A percentile compares a stretch with the other conserved stretches of the same genome.
phyloP scores from a whole-genome alignment of 2,888 invertebrate genomes.

The Tachina fera region DNA sequence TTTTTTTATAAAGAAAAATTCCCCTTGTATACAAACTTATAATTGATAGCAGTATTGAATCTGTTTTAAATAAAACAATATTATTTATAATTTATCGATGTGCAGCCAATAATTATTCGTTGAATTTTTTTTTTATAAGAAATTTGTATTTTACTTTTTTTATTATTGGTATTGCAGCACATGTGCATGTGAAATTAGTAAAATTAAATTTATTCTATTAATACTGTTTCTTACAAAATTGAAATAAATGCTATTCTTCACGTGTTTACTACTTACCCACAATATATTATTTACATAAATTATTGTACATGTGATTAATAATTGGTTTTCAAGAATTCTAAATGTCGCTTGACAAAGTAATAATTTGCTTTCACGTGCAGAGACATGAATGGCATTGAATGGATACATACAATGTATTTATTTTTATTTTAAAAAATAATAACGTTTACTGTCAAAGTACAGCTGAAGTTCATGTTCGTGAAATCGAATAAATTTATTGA shows the following conservation, averaged over 20 bases:
- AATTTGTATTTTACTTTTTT: no score
- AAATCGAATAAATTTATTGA: no score
- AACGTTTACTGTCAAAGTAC: no score
- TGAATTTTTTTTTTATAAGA: background rate
- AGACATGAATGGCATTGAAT: no score
- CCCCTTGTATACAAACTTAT: background rate
- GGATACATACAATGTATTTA: no score
- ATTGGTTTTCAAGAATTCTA: background rate
- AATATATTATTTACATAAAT: background rate
- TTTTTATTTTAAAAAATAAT: no score
- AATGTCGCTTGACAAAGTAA: background rate
- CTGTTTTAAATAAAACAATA: no score
- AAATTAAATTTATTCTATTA: background rate
- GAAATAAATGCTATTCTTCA: background rate
- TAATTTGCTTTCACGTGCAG: no score
- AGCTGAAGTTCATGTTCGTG: no score
- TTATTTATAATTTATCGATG: background rate
- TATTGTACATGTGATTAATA: background rate
- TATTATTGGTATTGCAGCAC: no score
- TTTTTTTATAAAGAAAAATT: background rate
- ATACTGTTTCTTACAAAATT: background rate
- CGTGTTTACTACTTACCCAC: background rate
- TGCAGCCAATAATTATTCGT: background rate
- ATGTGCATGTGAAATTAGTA: background rate
- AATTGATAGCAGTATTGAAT: background rate